Evolutionary conservation across 92 coral and sea anemone genomes (phyloP), one percentile per base, ranked within the genome.

Genomic region (Bergia sp.): DNA sequence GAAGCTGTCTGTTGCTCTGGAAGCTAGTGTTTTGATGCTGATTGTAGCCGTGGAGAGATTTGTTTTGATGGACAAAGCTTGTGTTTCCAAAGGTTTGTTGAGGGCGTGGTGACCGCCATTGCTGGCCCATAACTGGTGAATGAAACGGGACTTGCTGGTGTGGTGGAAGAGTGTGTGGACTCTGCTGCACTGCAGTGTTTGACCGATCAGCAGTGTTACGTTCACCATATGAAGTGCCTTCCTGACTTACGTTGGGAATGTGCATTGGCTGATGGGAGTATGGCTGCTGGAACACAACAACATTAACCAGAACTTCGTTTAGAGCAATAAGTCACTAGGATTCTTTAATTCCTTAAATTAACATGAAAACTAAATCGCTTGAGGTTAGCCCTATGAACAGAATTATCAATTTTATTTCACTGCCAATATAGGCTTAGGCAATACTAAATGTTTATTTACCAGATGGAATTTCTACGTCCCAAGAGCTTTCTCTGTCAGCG

Each of bases 211-310:
- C 15, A 12, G 40, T 71, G 43, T 6, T 72, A 7, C 87, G 87
- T 16, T 84, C 87, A 23, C 65, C 67, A 37, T 84, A 84, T 0
- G 87, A 71, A 21, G 87, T 2, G 23, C 79, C 47, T 79, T 84
- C 87, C 79, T 84, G 87, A 72, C 87, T 84, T 0, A 36, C 87
- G 23, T 79, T 40, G 36, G 87, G 87, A 2, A 84, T 84, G 87
- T 84, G 87, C 78, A 84, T 29, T 4, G 87, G 23, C 79, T 84
- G 87, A 58, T 71, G 87, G 7, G 87, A 44, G 79, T 23, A 84
- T 7, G 50, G 77, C 87, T 84, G 79, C 13, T 15, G 69, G 20
- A 44, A 43, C 45, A 84, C 18, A 84, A 84, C 43, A 84, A 82
- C 69, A 61, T 16, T 20, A 61, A 53, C 16, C 58, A 10, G 58